Evolutionary conservation across 2,797 vertebrate species (phyloP).

Genomic region (Pelobates cultripes): DNA sequence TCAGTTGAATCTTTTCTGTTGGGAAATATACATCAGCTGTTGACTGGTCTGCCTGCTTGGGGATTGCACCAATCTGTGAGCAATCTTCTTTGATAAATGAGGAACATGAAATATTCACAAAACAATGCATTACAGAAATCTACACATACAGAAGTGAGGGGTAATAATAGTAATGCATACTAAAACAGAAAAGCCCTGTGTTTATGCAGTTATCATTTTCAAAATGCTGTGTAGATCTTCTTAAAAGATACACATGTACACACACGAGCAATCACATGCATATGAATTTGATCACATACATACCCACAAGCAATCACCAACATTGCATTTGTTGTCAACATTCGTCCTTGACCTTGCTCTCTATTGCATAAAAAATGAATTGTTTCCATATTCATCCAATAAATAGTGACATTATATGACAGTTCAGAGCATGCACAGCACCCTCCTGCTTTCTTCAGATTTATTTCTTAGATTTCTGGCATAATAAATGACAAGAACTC

Average conservation of each 20-base stretch:
- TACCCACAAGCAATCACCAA: background rate
- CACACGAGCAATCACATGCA: background rate
- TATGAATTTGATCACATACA: background rate
- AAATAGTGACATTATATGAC: slow-evolving; percentile 41
- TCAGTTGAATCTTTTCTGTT: background rate
- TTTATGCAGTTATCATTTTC: too few species aligned
- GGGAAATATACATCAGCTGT: background rate
- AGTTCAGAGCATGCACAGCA: slow-evolving; percentile 21
- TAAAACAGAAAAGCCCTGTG: too few species aligned
- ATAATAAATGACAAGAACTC: slow-evolving; percentile 8
- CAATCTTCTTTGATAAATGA: slow-evolving; percentile 5
- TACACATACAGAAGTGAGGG: background rate
- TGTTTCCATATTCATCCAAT: slow-evolving; percentile 47
- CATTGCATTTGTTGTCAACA: slow-evolving; percentile 39
- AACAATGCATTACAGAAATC: background rate
- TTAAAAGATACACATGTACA: background rate
- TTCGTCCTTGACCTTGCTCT: slow-evolving; percentile 46
- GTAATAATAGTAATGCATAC: too few species aligned
- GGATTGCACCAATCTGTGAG: background rate
- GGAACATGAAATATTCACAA: background rate
- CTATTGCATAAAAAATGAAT: slow-evolving; percentile 45
- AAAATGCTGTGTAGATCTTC: too few species aligned
- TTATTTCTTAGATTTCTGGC: slow-evolving; percentile 19
- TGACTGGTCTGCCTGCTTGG: background rate
- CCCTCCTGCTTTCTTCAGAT: slow-evolving; percentile 18